Conservation (phyloP, 2,113 vertebrate species). For the Alligator mississippiensis region DNA sequence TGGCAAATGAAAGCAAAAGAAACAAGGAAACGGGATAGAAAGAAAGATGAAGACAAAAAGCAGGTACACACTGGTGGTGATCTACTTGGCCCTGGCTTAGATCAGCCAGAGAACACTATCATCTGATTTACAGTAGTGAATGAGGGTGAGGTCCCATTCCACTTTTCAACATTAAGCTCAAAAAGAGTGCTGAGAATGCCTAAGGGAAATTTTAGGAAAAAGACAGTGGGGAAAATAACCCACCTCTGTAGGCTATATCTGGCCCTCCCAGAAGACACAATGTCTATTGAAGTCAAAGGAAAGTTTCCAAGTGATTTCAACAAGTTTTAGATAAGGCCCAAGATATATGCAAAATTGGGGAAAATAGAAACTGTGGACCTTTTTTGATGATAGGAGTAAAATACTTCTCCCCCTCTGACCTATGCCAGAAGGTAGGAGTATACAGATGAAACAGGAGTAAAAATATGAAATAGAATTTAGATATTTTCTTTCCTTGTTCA, state of each 20-base stretch:
- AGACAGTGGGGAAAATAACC: too few species aligned
- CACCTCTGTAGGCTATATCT: too few species aligned
- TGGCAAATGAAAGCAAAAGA: too few species aligned
- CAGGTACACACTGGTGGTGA: too few species aligned
- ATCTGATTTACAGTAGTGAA: background rate
- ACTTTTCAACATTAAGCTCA: background rate
- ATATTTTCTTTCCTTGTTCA: background rate
- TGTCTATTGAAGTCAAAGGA: background rate
- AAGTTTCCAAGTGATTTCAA: background rate
- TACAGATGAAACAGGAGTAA: background rate
- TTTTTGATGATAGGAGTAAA: background rate
- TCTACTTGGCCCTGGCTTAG: background rate
- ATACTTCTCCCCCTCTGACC: fast-evolving
- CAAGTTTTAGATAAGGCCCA: background rate
- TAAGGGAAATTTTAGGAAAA: too few species aligned
- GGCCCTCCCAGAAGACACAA: background rate
- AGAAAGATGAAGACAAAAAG: too few species aligned
- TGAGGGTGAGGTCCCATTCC: background rate
- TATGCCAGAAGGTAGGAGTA: background rate
- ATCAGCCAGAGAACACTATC: background rate
- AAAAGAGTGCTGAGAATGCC: too few species aligned
- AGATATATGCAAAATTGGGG: background rate
- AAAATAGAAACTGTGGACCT: background rate
- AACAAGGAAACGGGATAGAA: too few species aligned
- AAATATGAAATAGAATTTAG: background rate